phyloP scores from a whole-genome alignment of 2,113 vertebrate species.

The Pongo pygmaeus region DNA sequence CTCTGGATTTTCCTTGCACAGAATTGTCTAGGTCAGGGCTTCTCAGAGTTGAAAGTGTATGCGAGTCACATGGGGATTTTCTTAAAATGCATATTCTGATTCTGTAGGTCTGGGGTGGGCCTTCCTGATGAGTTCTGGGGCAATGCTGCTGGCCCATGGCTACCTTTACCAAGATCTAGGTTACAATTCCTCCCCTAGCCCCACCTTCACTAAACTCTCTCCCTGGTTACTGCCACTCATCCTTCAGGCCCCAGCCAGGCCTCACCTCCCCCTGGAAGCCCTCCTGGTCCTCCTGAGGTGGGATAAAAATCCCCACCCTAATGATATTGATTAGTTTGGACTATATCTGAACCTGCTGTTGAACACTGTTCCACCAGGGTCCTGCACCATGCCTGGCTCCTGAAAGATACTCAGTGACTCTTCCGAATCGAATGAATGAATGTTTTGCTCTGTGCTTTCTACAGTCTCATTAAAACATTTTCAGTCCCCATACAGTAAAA shows the following conservation, averaged over 20 bases:
- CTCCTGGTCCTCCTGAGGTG: not conserved
- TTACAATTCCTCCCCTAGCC: not conserved
- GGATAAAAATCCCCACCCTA: not conserved
- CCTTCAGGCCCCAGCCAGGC: not conserved
- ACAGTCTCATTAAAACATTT: not conserved
- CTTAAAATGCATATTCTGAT: not conserved
- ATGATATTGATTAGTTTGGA: no score
- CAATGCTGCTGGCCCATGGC: not conserved
- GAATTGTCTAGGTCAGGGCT: not conserved
- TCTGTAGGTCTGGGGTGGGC: not conserved
- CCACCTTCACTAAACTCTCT: not conserved
- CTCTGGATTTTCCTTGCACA: not conserved
- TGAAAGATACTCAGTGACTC: not conserved
- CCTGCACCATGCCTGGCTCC: not conserved
- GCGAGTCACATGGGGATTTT: not conserved
- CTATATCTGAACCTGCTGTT: not conserved
- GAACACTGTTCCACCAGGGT: not conserved
- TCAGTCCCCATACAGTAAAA: not conserved
- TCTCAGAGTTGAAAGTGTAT: not conserved
- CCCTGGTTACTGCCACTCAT: not conserved
- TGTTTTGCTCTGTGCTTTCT: not conserved
- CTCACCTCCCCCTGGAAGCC: not conserved
- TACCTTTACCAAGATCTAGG: not conserved
- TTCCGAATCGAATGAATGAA: not conserved
- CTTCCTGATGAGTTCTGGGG: not conserved